Conservation (phyloP, 2,113 vertebrate species). For the Nerophis lumbriciformis region DNA sequence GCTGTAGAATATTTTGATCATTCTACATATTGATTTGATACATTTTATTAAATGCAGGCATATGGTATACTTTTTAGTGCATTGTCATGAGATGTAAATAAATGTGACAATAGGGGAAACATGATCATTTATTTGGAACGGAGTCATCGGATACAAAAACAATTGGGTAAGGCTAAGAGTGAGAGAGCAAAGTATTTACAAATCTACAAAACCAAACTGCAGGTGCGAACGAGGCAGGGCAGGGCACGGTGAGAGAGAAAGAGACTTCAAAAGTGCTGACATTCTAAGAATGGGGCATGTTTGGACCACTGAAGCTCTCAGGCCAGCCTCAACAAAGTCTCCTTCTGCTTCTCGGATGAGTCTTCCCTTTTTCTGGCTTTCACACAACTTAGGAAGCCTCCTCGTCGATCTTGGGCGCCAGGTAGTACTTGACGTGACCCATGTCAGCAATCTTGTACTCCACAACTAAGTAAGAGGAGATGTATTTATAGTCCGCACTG, state of each 20-base stretch:
- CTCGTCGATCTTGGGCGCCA: constrained; percentile 98
- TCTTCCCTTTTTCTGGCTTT: constrained; percentile 9
- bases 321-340: background rate
- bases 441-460: constrained; percentile 99
- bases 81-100: background rate
- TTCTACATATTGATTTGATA: too few relatives aligned
- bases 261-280: background rate
- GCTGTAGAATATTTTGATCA: too few relatives aligned
- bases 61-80: too few relatives aligned
- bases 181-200: constrained; percentile 65
- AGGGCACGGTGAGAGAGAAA: background rate
- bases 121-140: constrained; percentile 49
- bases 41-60: too few relatives aligned
- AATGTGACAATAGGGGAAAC: constrained; percentile 16
- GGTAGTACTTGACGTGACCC: constrained; percentile 96
- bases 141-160: constrained; percentile 58
- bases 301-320: background rate
- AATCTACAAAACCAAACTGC: constrained; percentile 60
- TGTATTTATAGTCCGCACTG: background rate
- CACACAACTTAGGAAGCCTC: constrained; percentile 77
- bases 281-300: background rate
- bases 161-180: constrained; percentile 20
- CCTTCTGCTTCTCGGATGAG: constrained; percentile 14
- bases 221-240: constrained; percentile 11
- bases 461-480: constrained; percentile 75